Evolutionary conservation across 2,888 invertebrate species (phyloP).

Genomic region (Trichogramma evanescens): DNA sequence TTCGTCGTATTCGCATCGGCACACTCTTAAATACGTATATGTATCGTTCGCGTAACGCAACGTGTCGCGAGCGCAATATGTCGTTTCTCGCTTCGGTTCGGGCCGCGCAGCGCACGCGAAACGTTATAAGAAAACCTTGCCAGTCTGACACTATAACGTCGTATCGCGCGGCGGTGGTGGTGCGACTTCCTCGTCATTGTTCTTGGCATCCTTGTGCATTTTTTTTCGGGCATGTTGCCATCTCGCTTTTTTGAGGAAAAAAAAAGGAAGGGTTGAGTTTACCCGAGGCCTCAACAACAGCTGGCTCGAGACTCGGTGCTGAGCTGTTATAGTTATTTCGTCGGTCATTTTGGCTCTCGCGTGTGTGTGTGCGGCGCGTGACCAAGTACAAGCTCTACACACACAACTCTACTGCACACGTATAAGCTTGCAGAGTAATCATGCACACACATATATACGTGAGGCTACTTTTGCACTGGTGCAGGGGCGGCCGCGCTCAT

Average conservation of each 20-base stretch:
- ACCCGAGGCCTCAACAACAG: too few relatives aligned
- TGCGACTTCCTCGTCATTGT: slow-evolving; percentile 5
- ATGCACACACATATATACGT: neutral
- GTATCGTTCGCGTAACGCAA: too few relatives aligned
- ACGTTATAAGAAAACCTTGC: too few relatives aligned
- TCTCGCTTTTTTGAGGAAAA: neutral
- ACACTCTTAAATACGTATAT: too few relatives aligned
- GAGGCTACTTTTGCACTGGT: neutral
- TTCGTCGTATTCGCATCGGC: too few relatives aligned
- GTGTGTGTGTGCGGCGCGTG: neutral
- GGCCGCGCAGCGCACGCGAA: neutral
- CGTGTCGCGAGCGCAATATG: slow-evolving; percentile 38
- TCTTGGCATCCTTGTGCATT: neutral
- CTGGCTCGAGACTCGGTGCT: neutral
- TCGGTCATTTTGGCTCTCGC: neutral
- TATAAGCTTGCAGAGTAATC: neutral
- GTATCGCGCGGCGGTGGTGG: too few relatives aligned
- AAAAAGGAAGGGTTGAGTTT: slow-evolving; percentile 5
- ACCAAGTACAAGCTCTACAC: neutral
- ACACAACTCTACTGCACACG: neutral
- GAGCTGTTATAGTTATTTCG: slow-evolving; percentile 5
- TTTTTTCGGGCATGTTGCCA: neutral
- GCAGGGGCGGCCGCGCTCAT: too few relatives aligned
- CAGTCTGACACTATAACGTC: neutral
- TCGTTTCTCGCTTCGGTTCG: slow-evolving; percentile 30